These are phyloP conservation scores for Molossus molossus DNA, from an alignment of 2,797 vertebrate genomes.

Conservation along the genomic window DNA sequence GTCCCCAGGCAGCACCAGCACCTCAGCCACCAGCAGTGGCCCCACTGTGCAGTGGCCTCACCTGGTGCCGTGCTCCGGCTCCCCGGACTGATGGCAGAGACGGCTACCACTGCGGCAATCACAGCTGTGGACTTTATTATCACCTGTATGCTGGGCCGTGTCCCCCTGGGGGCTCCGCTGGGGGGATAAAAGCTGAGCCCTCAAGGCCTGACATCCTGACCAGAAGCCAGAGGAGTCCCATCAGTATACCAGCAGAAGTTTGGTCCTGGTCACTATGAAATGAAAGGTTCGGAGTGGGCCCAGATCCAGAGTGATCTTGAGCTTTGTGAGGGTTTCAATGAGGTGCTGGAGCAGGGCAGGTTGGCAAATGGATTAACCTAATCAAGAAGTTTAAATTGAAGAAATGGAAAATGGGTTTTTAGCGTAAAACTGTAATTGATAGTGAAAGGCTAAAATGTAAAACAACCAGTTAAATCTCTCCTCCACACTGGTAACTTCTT, in stretches of 20 bases:
- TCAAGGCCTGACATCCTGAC: conserved; percentile 92
- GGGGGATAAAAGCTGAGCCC: conserved; percentile 89
- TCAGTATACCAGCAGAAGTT: conserved; percentile 86
- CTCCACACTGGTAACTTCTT: not conserved
- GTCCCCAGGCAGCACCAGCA: conserved; percentile 67
- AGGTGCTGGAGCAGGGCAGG: conserved; percentile 94
- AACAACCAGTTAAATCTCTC: not conserved
- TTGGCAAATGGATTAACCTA: conserved; percentile 85
- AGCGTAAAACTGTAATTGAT: not conserved
- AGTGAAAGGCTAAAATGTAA: not conserved
- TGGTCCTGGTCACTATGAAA: conserved; percentile 92
- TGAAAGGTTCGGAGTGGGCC: conserved; percentile 94
- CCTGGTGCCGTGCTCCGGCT: conserved; percentile 90
- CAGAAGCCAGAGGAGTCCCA: conserved; percentile 91
- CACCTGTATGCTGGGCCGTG: conserved; percentile 93
- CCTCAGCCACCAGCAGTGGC: conserved; percentile 89
- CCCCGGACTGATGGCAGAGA: conserved; percentile 94
- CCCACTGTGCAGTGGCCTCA: conserved; percentile 88
- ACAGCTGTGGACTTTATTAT: conserved; percentile 94
- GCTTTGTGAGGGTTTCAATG: conserved; percentile 93
- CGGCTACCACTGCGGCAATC: conserved; percentile 92
- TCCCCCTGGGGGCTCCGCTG: conserved; percentile 92
- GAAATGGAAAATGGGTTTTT: conserved; percentile 59
- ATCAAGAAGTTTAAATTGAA: not conserved
- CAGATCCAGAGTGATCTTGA: conserved; percentile 93